These are phyloP conservation scores for Epinotia bilunana DNA, from an alignment of 2,888 invertebrate genomes.

Conservation along the genomic window DNA sequence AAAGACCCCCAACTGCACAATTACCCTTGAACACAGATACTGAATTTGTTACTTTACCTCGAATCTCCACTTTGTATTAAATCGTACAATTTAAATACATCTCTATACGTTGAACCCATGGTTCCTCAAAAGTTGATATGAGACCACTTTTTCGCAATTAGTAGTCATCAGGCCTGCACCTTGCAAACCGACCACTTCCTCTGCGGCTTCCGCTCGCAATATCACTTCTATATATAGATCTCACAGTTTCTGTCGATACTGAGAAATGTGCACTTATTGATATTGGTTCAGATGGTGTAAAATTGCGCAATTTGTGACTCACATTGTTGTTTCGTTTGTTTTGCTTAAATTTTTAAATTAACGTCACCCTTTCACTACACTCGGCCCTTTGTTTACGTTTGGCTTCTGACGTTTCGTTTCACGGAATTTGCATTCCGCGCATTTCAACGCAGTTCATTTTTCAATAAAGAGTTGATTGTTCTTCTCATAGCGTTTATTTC, in stretches of 20 bases:
- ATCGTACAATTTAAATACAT: constrained; percentile 85
- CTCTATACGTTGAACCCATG: constrained; percentile 76
- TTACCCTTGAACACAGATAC: not conserved
- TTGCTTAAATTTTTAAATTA: constrained; percentile 69
- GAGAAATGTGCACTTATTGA: constrained; percentile 37
- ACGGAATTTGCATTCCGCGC: constrained; percentile 36
- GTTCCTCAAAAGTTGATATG: constrained; percentile 61
- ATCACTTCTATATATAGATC: constrained; percentile 60
- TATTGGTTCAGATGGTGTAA: constrained; percentile 23
- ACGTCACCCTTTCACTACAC: constrained; percentile 62
- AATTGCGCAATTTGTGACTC: constrained; percentile 37
- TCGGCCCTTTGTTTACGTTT: constrained; percentile 47
- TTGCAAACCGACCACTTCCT: constrained; percentile 74
- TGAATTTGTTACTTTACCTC: constrained; percentile 68
- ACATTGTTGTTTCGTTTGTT: constrained; percentile 62
- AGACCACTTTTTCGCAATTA: constrained; percentile 50
- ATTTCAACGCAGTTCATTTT: not conserved
- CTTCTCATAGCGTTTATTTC: not conserved
- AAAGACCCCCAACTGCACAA: constrained; percentile 22
- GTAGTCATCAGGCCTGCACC: constrained; percentile 64
- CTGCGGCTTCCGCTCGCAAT: constrained; percentile 65
- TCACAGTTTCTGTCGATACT: constrained; percentile 46
- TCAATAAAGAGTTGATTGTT: not conserved
- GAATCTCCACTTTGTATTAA: constrained; percentile 86
- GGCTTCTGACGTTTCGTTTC: constrained; percentile 45